Conservation (phyloP, 2,113 vertebrate genomes). For the Scomber japonicus region DNA sequence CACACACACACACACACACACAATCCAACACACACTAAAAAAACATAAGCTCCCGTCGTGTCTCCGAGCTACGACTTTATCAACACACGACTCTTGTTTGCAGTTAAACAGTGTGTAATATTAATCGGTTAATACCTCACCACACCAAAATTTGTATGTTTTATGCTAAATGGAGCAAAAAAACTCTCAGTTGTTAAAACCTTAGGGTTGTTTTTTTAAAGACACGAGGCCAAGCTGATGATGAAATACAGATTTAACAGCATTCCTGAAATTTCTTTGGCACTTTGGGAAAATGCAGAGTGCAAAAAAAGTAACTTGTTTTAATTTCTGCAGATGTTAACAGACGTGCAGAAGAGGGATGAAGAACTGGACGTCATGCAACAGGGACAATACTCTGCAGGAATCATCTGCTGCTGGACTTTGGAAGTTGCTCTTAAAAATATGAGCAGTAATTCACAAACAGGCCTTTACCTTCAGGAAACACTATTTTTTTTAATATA, state of each 20-base stretch:
- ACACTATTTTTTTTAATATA: no score
- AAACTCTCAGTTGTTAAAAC: slow-evolving; percentile 5
- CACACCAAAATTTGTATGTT: not conserved
- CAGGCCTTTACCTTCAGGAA: no score
- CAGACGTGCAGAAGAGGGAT: no score
- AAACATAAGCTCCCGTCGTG: slow-evolving; percentile 66
- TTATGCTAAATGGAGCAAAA: not conserved
- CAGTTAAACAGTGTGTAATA: not conserved
- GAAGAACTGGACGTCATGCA: no score
- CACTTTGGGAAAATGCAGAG: not conserved
- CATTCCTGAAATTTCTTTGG: no score
- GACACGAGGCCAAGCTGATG: not conserved
- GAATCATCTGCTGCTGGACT: no score
- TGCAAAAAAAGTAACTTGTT: not conserved
- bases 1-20: slow-evolving; percentile 13
- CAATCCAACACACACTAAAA: slow-evolving; percentile 13
- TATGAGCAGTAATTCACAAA: no score
- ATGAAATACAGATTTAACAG: not conserved
- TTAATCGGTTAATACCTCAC: not conserved
- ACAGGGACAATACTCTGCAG: no score
- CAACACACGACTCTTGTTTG: not conserved
- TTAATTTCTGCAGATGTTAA: no score
- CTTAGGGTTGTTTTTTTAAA: not conserved
- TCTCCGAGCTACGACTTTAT: slow-evolving; percentile 40
- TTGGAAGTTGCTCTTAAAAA: no score